Percentiles rank a stretch among this genome's conserved stretches.
These are phyloP conservation scores for Cryptosula pallasiana DNA, from an alignment of 2,888 invertebrate species.

Conservation along the genomic window DNA sequence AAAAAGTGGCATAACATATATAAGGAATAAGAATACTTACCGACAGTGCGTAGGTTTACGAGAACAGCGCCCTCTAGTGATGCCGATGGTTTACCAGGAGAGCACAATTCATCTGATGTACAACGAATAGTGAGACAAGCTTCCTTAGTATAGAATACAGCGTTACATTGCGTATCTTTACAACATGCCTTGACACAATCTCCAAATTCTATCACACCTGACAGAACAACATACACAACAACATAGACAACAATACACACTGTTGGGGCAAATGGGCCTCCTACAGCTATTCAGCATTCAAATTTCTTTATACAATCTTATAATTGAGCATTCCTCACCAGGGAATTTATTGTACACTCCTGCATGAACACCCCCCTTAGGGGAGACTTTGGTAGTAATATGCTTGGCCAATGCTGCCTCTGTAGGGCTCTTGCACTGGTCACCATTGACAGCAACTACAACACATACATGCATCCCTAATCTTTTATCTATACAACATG, in stretches of 20 bases:
- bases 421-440: neutral
- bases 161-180: conserved; percentile 65
- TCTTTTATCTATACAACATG: no score
- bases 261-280: no score
- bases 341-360: neutral
- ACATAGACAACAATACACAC: no score
- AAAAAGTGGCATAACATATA: no score
- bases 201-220: neutral
- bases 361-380: neutral
- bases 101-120: neutral
- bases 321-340: no score
- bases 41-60: neutral
- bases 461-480: neutral
- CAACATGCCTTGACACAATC: conserved; percentile 68
- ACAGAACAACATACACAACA: neutral
- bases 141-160: conserved; percentile 70
- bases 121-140: conserved; percentile 62
- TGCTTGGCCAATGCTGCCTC: neutral
- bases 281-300: no score
- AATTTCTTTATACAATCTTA: no score
- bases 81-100: neutral
- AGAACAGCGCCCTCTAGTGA: neutral
- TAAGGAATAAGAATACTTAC: no score
- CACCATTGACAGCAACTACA: neutral
- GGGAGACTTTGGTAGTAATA: neutral